phyloP scores from a whole-genome alignment of 2,113 vertebrate genomes.

The Takifugu flavidus region DNA sequence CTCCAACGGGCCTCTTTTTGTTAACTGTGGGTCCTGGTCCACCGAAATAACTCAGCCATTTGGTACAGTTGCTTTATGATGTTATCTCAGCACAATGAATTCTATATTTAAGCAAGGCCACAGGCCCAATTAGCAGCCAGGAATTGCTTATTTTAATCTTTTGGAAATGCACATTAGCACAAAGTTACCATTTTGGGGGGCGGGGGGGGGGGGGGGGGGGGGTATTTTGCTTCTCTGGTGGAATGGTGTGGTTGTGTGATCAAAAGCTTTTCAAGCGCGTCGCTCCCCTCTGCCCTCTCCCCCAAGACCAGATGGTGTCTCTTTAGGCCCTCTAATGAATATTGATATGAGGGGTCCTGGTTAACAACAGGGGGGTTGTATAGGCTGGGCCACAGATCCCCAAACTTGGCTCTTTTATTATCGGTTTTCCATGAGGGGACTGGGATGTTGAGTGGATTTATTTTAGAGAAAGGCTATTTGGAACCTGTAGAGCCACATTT shows the following conservation, averaged over 20 bases:
- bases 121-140: background rate
- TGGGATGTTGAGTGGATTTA: conserved; percentile 21
- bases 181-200: conserved; percentile 12
- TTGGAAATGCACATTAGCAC: background rate
- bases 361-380: conserved; percentile 52
- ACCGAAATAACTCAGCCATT: conserved; percentile 1
- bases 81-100: background rate
- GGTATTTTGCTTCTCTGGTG: conserved; percentile 26
- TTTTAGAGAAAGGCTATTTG: conserved; percentile 9
- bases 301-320: conserved; percentile 73
- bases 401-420: conserved; percentile 29
- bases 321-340: conserved; percentile 72
- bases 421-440: conserved; percentile 30
- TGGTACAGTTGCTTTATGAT: conserved; percentile 24
- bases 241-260: conserved; percentile 35
- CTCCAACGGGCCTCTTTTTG: conserved; percentile 16
- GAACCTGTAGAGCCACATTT: conserved; percentile 1
- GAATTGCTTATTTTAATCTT: background rate
- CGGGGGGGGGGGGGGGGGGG: too few species aligned
- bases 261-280: conserved; percentile 40
- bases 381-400: conserved; percentile 20
- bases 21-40: conserved; percentile 13
- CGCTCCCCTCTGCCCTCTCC: conserved; percentile 42
- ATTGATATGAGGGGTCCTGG: conserved; percentile 67
- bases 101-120: too few species aligned